These are phyloP conservation scores for Cynaeus angustus DNA, from an alignment of 2,888 invertebrate genomes.

Conservation along the genomic window DNA sequence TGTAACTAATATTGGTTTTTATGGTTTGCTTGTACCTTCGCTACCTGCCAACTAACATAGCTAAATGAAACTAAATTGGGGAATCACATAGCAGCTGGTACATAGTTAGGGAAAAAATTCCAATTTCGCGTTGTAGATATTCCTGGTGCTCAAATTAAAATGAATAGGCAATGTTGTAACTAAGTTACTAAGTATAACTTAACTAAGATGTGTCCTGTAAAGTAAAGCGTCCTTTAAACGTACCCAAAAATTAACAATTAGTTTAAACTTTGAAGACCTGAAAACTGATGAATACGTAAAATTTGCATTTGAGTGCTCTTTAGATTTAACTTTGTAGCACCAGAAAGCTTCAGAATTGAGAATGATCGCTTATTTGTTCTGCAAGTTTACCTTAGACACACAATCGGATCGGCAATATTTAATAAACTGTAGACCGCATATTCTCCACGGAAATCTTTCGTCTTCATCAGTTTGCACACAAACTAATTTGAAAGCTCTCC, in stretches of 20 bases:
- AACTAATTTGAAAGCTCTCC: conserved; percentile 9
- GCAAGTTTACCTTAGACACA: neutral
- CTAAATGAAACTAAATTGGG: no score
- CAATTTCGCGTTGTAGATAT: no score
- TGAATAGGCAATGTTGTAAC: no score
- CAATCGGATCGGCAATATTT: conserved; percentile 15
- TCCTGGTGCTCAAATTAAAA: no score
- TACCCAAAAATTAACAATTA: conserved; percentile 9
- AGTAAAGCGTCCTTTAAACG: no score
- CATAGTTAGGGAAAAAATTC: no score
- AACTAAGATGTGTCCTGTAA: no score
- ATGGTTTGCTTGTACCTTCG: no score
- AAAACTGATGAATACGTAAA: conserved; percentile 9
- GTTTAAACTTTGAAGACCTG: neutral
- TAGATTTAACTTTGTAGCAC: conserved; percentile 18
- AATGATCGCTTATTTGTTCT: conserved; percentile 18
- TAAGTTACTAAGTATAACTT: no score
- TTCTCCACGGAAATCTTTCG: neutral
- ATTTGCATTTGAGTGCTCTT: neutral
- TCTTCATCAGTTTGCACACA: conserved; percentile 9
- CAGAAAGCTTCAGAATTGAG: neutral
- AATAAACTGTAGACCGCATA: neutral
- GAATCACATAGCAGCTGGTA: no score
- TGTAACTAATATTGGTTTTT: no score
- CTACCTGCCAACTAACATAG: no score